Conservation (phyloP, 2,888 invertebrate species). For the Hydraecia micacea region DNA sequence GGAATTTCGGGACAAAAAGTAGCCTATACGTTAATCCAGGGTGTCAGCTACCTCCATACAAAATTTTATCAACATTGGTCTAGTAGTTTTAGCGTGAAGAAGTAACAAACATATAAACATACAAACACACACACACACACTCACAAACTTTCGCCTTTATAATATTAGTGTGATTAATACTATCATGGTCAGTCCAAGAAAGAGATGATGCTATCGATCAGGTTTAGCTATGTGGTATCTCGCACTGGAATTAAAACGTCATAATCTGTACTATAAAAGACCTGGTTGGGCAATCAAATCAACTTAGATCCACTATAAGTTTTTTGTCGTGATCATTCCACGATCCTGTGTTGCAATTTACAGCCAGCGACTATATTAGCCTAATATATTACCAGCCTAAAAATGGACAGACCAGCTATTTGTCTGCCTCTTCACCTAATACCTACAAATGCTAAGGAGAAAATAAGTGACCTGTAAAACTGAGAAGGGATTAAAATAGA, state of each 20-base stretch:
- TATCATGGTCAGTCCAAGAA: background rate
- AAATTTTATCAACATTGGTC: no score
- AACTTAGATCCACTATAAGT: background rate
- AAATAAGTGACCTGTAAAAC: slow-evolving; percentile 12
- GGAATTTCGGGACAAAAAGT: no score
- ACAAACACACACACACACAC: no score
- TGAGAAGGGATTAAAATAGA: slow-evolving; percentile 13
- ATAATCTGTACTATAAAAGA: background rate
- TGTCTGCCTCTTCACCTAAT: background rate
- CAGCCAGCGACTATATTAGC: background rate
- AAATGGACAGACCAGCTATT: background rate
- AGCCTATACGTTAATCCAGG: no score
- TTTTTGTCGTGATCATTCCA: background rate
- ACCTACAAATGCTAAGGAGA: background rate
- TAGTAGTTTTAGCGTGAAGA: no score
- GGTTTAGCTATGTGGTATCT: background rate
- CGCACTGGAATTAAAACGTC: no score
- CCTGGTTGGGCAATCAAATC: background rate
- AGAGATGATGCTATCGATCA: background rate
- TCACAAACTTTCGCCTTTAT: no score
- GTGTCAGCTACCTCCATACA: no score
- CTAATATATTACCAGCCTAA: no score
- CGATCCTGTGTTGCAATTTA: background rate
- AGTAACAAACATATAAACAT: no score
- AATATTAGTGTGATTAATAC: no score